phyloP scores from a whole-genome alignment of 2,888 invertebrate species.

The Cephus pulcher region DNA sequence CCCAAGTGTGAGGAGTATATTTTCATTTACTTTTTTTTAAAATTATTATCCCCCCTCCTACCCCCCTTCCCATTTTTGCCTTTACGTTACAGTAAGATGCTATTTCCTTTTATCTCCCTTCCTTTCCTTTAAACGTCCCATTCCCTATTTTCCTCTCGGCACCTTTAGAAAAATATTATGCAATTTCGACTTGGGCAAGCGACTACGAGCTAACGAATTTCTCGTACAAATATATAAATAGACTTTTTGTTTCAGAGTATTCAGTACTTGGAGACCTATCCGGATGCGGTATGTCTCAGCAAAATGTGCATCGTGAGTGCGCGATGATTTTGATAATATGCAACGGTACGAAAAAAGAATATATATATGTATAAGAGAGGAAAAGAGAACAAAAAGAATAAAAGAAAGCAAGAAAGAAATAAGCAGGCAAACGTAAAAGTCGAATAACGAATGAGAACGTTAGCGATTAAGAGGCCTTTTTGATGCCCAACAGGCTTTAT shows the following conservation, averaged over 20 bases:
- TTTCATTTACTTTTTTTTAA: too few species aligned
- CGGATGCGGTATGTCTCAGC: conserved; percentile 22
- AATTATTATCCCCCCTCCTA: not conserved
- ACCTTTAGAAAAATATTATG: conserved; percentile 53
- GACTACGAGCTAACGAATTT: conserved; percentile 25
- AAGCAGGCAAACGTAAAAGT: not conserved
- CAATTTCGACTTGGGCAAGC: conserved; percentile 39
- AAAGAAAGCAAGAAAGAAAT: not conserved
- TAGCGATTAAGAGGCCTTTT: conserved; percentile 42
- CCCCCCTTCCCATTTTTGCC: conserved; percentile 11
- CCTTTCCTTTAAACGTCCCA: too few species aligned
- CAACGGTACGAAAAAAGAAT: not conserved
- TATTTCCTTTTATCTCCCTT: not conserved
- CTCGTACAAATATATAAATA: conserved; percentile 40
- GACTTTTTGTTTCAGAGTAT: conserved; percentile 26
- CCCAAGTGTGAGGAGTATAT: conserved; percentile 18
- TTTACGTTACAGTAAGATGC: conserved; percentile 1
- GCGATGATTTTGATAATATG: conserved; percentile 1
- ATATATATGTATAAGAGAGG: too few species aligned
- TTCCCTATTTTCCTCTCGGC: not conserved
- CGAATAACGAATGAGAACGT: conserved; percentile 16
- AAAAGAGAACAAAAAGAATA: conserved; percentile 24
- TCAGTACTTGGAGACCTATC: conserved; percentile 43
- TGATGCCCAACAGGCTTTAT: conserved; percentile 28
- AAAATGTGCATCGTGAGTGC: too few species aligned